Conservation (phyloP, 2,113 vertebrate species). For the Otocyon megalotis region DNA sequence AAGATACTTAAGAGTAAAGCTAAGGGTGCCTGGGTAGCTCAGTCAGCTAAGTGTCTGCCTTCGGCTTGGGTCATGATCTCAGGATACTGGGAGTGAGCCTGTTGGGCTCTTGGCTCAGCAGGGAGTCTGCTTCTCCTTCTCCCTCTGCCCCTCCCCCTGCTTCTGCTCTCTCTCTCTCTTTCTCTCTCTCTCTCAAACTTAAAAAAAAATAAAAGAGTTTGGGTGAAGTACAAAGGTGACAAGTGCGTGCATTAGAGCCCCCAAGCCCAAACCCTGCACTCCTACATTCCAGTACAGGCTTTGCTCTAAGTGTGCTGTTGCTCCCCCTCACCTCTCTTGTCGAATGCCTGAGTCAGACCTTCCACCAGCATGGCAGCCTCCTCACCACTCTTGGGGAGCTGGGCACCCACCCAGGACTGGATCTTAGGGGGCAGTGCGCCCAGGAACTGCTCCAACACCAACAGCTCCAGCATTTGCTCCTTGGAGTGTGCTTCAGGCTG, state of each 20-base stretch:
- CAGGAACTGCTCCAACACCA: constrained; percentile 81
- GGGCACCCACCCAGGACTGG: constrained; percentile 60
- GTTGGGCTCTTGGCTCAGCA: not conserved
- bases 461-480: constrained; percentile 72
- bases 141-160: not conserved
- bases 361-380: constrained; percentile 58
- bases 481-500: constrained; percentile 55
- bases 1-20: not conserved
- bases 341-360: not conserved
- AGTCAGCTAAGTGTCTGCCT: not conserved
- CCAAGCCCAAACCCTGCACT: not conserved
- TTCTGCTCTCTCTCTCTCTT: not conserved
- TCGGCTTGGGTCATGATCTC: not conserved
- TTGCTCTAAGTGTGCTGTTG: accelerated
- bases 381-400: constrained; percentile 51
- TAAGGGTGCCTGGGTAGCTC: not conserved
- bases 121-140: not conserved
- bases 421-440: constrained; percentile 28
- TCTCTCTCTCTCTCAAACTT: not conserved
- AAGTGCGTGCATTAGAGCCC: accelerated
- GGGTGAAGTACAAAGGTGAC: not conserved
- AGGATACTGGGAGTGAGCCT: not conserved
- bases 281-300: not conserved
- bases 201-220: not conserved
- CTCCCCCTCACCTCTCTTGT: constrained; percentile 45